Base-by-base conservation (phyloP, 1,140 invertebrate genomes). In the Drosophila equinoxialis region DNA sequence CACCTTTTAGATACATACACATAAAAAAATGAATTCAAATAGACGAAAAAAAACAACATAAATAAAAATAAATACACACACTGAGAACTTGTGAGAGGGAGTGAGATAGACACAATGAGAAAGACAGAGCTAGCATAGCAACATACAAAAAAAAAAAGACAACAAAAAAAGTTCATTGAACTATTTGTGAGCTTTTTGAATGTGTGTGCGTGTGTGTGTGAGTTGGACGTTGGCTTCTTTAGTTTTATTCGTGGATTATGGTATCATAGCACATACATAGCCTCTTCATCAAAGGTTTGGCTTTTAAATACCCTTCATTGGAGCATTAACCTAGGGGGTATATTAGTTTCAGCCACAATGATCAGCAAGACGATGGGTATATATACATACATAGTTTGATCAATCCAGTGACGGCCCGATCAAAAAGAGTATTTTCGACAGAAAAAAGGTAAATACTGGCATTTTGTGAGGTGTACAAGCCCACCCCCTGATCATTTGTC, bases 201-300 rank as follows among this genome's bases (percentile, higher is more conserved):
- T 26, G 37, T 62, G 57, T 45, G 70, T 64, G 55, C 65, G 74
- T 71, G 67, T 71, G 75, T 74, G 51, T 71, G 51, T 65, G 61
- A 63, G 70, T 68, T 67, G 70, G 71, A 58, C 77, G 61, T 67
- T 79, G 77, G 84, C 83, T 89, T 89, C 84, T 84, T 89, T 84
- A 78, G 84, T 89, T 89, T 89, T 89, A 89, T 89, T 89, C 84
- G 84, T 89, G 84, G 84, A 89, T 89, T 89, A 89, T 89, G 84
- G 84, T 83, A 90, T 89, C 84, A 89, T 89, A 89, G 83, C 84
- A 45, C 65, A 78, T 69, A 48, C 14, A 48, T 48, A 79, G 75
- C 75, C 78, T 79, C 76, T 78, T 79, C 74, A 77, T 70, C 74
- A 73, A 79, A 79, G 74, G 74, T 77, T 77, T 51, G 45, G 45